These are phyloP conservation scores for Cephalophus harveyi DNA, from an alignment of 2,113 vertebrate genomes.

Conservation along the genomic window DNA sequence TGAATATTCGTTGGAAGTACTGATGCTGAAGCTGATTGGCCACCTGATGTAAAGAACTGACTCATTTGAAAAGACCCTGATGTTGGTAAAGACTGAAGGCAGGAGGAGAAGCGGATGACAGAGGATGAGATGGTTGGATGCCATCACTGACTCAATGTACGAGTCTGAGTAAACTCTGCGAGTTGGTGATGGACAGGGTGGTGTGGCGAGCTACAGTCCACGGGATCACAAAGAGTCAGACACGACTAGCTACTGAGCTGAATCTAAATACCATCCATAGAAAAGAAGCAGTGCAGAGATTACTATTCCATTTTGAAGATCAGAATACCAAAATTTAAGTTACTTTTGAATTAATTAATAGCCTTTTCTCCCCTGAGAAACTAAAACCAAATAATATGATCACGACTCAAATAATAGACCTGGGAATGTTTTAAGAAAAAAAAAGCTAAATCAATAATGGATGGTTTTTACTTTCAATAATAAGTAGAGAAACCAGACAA, in stretches of 20 bases:
- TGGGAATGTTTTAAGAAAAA: background rate
- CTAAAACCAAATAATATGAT: background rate
- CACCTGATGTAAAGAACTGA: background rate
- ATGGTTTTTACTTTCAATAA: background rate
- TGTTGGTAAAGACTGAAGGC: background rate
- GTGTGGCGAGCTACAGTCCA: background rate
- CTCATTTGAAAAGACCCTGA: background rate
- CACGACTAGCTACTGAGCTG: background rate
- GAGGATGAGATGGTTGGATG: background rate
- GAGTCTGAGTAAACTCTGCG: background rate
- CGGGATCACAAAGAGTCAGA: background rate
- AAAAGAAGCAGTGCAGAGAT: background rate
- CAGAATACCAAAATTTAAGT: background rate
- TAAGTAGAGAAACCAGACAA: background rate
- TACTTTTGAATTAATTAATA: background rate
- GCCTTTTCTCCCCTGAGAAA: background rate
- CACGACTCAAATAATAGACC: background rate
- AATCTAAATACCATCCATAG: background rate
- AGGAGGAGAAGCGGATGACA: background rate
- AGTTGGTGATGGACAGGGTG: background rate
- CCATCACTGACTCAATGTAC: background rate
- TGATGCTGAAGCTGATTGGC: background rate
- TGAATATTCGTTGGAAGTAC: background rate
- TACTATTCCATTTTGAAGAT: background rate
- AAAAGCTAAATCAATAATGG: background rate